A percentile compares a stretch with the other conserved stretches of the same genome.
These are phyloP conservation scores for Motacilla alba DNA, from an alignment of 2,113 vertebrate genomes.

Conservation along the genomic window DNA sequence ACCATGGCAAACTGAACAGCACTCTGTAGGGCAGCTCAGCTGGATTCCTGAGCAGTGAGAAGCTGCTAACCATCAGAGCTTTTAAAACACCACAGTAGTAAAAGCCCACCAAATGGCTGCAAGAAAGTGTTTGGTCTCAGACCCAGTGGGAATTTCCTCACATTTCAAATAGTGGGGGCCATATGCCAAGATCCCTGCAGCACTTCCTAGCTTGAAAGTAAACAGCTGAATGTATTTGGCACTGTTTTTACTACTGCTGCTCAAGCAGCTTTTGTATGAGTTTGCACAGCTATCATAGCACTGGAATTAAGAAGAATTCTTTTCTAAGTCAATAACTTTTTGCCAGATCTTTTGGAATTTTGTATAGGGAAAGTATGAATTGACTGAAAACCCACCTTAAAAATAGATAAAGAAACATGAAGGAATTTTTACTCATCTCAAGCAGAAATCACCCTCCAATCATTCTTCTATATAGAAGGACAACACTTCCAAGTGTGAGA, in stretches of 20 bases:
- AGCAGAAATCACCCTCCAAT: not conserved
- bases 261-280: not conserved
- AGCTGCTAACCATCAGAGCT: conserved; percentile 7
- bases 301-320: not conserved
- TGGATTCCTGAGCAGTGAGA: conserved; percentile 8
- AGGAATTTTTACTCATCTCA: not conserved
- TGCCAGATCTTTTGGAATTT: not conserved
- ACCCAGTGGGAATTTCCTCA: conserved; percentile 48
- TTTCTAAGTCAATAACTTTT: not conserved
- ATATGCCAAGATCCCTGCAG: conserved; percentile 25
- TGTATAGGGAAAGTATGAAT: not conserved
- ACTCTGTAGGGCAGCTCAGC: conserved; percentile 24
- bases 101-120: conserved; percentile 38
- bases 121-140: conserved; percentile 36
- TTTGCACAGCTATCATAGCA: not conserved
- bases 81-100: not conserved
- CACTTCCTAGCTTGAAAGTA: conserved; percentile 17
- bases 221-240: conserved; percentile 33
- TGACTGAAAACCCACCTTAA: not conserved
- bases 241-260: not conserved
- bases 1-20: not conserved
- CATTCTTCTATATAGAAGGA: not conserved
- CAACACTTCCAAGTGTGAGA: not conserved
- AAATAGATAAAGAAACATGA: not conserved
- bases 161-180: conserved; percentile 15